These are phyloP conservation scores for Numida meleagris DNA, from an alignment of 2,113 vertebrate species.

Conservation along the genomic window DNA sequence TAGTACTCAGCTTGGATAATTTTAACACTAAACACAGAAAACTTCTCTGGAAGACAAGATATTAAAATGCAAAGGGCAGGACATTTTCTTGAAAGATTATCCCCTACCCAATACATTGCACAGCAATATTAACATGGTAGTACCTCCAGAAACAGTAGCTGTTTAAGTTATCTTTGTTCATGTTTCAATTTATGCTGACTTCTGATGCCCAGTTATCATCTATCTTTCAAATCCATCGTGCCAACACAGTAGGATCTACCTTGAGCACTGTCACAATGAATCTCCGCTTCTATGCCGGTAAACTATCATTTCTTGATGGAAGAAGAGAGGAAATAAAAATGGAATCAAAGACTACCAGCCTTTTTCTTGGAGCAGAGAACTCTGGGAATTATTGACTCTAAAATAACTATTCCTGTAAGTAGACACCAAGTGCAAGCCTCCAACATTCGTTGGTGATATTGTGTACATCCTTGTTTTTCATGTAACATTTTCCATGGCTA, in stretches of 20 bases:
- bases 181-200: neutral
- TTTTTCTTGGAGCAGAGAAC: neutral
- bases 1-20: neutral
- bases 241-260: neutral
- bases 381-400: neutral
- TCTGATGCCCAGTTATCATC: neutral
- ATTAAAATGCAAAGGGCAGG: neutral
- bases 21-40: neutral
- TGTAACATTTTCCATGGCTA: neutral
- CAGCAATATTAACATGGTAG: neutral
- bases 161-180: neutral
- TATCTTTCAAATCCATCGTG: neutral
- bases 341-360: neutral
- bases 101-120: neutral
- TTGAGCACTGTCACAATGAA: neutral
- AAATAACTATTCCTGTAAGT: neutral
- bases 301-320: neutral
- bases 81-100: neutral
- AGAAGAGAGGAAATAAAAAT: neutral
- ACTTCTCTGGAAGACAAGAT: neutral
- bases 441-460: neutral
- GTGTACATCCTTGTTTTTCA: neutral
- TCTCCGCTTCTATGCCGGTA: neutral
- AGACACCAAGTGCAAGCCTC: neutral
- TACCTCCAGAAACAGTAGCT: neutral